Evolutionary conservation across 2,888 invertebrate species (phyloP), one percentile per base, ranked within the genome.

Genomic region (Sisyra terminalis): DNA sequence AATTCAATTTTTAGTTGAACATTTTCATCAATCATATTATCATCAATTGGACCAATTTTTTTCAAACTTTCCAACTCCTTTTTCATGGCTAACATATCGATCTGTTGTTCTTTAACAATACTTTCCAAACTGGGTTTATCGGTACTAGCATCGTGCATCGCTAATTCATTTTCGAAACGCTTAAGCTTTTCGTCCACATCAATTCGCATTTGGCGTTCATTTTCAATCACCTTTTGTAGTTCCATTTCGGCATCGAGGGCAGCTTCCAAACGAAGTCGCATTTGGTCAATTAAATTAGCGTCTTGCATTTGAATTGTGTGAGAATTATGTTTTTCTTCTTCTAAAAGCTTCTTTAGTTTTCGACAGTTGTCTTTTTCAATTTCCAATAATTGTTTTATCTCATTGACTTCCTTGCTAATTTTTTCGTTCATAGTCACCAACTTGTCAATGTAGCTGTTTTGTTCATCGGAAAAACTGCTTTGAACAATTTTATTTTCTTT

Each of bases 201-300:
- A 11, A 46, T 46, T 11, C 56, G 29, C 8, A 32, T 18, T 3
- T 49, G 46, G 2, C 55, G 18, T 15, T 59, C 54, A 3, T 46
- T 47, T 31, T 49, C 69, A 34, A 80, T 59, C 6, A 72, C 58
- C 40, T 70, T 70, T 49, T 76, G 74, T 29, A 78, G 58, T 49
- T 76, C 72, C 31, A 71, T 65, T 51, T 82, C 79, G 1, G 71
- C 70, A 35, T 73, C 69, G 55, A 81, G 61, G 1, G 75, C 71
- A 1, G 69, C 67, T 49, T 82, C 77, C 4, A 85, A 57, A 0
- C 75, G 69, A 45, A 71, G 67, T 49, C 76, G 68, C 50, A 80
- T 64, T 43, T 76, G 73, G 52, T 74, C 69, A 47, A 80, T 75
- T 56, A 78, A 70, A 50, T 71, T 67, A 1, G 75, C 71, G 57